These are phyloP conservation scores for Stichodactyla helianthus DNA, from an alignment of 64 coral and sea anemone genomes.

Conservation along the genomic window DNA sequence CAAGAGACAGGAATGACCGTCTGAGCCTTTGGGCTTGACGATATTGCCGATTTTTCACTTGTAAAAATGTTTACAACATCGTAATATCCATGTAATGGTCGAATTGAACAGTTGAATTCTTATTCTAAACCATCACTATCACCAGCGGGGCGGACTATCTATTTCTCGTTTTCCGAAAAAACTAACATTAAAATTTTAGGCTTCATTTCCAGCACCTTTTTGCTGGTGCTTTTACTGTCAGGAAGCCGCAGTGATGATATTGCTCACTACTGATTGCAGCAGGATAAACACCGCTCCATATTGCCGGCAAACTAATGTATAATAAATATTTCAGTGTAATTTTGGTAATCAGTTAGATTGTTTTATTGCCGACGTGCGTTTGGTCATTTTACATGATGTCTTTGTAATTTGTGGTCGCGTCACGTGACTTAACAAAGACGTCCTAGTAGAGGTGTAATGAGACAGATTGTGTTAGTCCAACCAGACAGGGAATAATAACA, in stretches of 20 bases:
- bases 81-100: neutral
- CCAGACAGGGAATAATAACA: neutral
- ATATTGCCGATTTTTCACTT: neutral
- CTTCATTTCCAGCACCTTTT: neutral
- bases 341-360: neutral
- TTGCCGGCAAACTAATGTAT: neutral
- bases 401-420: constrained; percentile 25
- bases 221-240: neutral
- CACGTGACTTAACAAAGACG: neutral
- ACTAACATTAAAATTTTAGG: neutral
- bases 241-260: neutral
- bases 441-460: neutral
- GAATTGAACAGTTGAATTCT: neutral
- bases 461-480: neutral
- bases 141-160: neutral
- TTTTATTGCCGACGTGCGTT: constrained; percentile 14
- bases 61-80: neutral
- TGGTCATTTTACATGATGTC: constrained; percentile 17
- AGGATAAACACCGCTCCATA: neutral
- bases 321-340: neutral
- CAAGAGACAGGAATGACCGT: neutral
- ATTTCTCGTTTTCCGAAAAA: neutral
- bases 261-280: neutral
- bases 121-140: neutral
- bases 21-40: neutral